Percentiles rank a stretch among this genome's conserved stretches.
Evolutionary conservation across 1,140 invertebrate genomes (phyloP).

Genomic region (Bombus vancouverensis): DNA sequence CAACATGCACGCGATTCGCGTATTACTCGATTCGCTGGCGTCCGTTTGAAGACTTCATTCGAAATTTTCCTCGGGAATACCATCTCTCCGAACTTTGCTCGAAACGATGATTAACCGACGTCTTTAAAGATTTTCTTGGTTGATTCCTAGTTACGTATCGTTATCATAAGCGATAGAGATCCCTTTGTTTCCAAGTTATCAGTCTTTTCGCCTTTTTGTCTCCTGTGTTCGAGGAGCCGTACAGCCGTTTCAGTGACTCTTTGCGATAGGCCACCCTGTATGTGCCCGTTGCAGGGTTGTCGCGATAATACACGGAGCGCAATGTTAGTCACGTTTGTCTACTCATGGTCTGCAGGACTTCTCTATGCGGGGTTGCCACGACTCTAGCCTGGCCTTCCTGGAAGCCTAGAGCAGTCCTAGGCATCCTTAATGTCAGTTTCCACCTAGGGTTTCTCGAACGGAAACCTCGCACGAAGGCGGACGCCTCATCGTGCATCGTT

Average conservation of each 20-base stretch:
- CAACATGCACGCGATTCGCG: conserved; percentile 19
- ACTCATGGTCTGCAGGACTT: conserved; percentile 68
- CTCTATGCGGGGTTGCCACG: conserved; percentile 72
- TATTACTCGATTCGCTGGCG: background rate
- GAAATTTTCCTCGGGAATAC: background rate
- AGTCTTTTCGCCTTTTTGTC: background rate
- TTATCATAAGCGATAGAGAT: background rate
- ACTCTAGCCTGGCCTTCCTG: conserved; percentile 54
- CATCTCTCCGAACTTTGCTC: background rate
- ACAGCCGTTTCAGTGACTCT: background rate
- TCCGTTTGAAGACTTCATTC: background rate
- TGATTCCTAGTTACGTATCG: background rate
- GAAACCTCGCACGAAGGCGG: conserved; percentile 17
- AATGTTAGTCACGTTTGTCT: conserved; percentile 72
- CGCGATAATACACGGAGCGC: conserved; percentile 64
- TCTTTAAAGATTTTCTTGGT: background rate
- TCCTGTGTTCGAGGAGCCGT: background rate
- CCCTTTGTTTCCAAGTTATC: background rate
- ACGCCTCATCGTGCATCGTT: background rate
- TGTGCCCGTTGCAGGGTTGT: conserved; percentile 50
- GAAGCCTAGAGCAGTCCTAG: conserved; percentile 62
- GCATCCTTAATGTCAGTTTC: conserved; percentile 51
- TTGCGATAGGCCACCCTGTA: conserved; percentile 58
- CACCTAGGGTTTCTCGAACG: conserved; percentile 35
- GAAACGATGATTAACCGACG: background rate